Conservation (phyloP, 2,113 vertebrate species). For the Dunckerocampus dactyliophorus region DNA sequence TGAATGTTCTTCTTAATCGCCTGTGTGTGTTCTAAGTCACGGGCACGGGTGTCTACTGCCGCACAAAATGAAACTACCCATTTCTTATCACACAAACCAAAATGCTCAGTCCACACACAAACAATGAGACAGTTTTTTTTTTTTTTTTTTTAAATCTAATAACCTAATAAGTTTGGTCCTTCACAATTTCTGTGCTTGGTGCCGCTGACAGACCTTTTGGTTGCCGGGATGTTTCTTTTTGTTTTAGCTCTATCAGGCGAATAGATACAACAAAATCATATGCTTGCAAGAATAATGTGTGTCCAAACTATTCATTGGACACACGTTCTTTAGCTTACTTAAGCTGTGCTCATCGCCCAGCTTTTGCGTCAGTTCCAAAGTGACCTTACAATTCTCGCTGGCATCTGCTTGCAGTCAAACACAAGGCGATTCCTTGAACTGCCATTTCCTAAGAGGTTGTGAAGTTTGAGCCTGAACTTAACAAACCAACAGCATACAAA, state of each 20-base stretch:
- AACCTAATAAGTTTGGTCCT: no score
- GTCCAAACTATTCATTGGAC: background rate
- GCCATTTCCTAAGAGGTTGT: background rate
- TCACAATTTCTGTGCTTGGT: background rate
- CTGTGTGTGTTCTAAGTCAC: no score
- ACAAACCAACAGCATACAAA: background rate
- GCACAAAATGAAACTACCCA: no score
- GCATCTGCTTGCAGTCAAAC: slow-evolving; percentile 5
- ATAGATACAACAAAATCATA: background rate
- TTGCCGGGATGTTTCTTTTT: background rate
- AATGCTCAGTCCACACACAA: no score
- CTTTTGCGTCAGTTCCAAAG: background rate
- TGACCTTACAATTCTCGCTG: background rate
- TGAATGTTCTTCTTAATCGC: no score
- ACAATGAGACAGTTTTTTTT: no score
- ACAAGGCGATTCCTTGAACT: background rate
- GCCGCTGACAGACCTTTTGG: background rate
- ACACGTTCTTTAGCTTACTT: background rate
- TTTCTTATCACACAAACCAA: no score
- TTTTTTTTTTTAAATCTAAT: no score
- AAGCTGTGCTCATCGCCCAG: background rate
- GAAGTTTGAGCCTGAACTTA: background rate
- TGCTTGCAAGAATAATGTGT: background rate
- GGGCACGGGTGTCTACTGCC: no score
- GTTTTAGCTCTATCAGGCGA: background rate